A percentile compares a stretch with the other conserved stretches of the same genome.
These are phyloP conservation scores for Trimorus sp. DNA, from an alignment of 2,888 invertebrate genomes.

Conservation along the genomic window DNA sequence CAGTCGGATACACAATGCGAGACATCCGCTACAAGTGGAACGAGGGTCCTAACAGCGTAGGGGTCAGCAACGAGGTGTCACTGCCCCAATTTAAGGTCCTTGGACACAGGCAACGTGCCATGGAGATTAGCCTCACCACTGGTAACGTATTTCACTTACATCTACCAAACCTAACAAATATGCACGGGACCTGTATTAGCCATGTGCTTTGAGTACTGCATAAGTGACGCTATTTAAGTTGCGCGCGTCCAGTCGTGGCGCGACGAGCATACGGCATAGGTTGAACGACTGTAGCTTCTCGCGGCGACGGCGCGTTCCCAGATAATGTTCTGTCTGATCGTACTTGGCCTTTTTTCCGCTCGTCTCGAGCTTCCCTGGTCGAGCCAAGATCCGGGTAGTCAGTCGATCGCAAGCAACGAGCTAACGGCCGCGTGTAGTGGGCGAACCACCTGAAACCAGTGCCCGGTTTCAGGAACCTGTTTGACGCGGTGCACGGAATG, in stretches of 20 bases:
- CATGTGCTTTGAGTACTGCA: constrained; percentile 56
- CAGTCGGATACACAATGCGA: constrained; percentile 99
- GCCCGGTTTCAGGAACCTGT: constrained; percentile 5
- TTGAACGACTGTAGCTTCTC: constrained; percentile 28
- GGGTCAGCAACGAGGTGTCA: constrained; percentile 97
- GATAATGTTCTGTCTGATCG: constrained; percentile 51
- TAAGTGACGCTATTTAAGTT: constrained; percentile 47
- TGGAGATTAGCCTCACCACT: constrained; percentile 98
- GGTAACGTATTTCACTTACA: constrained; percentile 85
- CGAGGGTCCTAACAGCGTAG: constrained; percentile 96
- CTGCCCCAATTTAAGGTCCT: constrained; percentile 99
- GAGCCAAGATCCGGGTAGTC: no score
- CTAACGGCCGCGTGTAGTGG: neutral
- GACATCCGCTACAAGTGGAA: constrained; percentile 99
- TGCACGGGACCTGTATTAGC: constrained; percentile 59
- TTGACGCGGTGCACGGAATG: constrained; percentile 25
- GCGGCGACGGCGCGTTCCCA: neutral
- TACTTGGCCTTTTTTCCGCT: constrained; percentile 43
- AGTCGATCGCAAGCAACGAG: no score
- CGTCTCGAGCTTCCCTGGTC: constrained; percentile 14
- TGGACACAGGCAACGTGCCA: constrained; percentile 97
- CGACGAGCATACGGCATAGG: constrained; percentile 41
- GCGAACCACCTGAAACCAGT: neutral
- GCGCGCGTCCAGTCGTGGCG: constrained; percentile 29
- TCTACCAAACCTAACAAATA: constrained; percentile 59